Evolutionary conservation across 2,797 vertebrate genomes (phyloP), one percentile per base, ranked within the genome.

Genomic region (Acanthopagrus latus): DNA sequence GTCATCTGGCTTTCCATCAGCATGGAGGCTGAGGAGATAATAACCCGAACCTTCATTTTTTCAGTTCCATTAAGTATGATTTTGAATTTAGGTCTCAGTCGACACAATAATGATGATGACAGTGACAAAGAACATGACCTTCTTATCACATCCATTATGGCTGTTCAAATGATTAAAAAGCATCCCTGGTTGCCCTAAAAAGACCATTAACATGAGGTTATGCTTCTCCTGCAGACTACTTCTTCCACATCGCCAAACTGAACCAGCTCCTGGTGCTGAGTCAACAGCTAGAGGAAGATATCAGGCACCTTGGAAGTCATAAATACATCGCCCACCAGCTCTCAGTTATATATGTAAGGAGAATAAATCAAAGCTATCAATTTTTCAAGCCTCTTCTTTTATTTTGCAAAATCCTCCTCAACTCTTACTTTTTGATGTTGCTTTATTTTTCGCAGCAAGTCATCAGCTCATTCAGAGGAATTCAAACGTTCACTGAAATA

Each of bases 251-350:
- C 51, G 92, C 93, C 83, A 96, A 86, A 92, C 88, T 96, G 78
- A 96, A 96, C 91, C 96, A 96, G 89, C 91, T 96, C 44, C 86
- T 96, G 80, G 95, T 96, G 67, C 92, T 96, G 68, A 96, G 95
- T 90, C 96, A 96, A 54, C 96, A 96, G 85, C 88, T 96, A 29
- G 95, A 96, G 56, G 95, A 96, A 76, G 96, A 96, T 44, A 92
- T 96, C 82, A 89, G 91, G 60, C 95, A 96, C 81, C 92, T 96
- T 21, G 95, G 95, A 51, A 96, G 95, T 88, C 96, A 96, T 84
- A 96, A 96, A 88, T 96, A 96, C 87, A 93, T 96, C 27, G 93
- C 96, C 70, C 96, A 96, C 91, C 95, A 96, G 92, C 93, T 96
- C 54, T 96, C 96, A 1, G 96, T 96, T 43, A 90, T 96, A 71